Percentiles rank a stretch among this genome's conserved stretches.
Conservation (phyloP, 92 coral and sea anemone species). For the Umimayanthus kanabou region DNA sequence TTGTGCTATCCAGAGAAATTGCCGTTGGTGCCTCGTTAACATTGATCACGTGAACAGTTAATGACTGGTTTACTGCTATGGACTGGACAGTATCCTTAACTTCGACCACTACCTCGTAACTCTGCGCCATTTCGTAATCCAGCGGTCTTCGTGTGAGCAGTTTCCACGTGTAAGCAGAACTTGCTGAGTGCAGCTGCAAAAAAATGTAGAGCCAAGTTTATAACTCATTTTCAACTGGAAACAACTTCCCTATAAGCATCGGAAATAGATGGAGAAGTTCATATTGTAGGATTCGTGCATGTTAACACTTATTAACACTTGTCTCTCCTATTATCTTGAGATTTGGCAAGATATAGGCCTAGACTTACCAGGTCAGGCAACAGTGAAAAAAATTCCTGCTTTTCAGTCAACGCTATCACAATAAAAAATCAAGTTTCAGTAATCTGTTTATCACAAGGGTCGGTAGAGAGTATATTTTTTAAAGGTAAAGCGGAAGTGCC, state of each 20-base stretch:
- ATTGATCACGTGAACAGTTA: slow-evolving; percentile 65
- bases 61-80: slow-evolving; percentile 64
- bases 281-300: too few species aligned
- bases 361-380: too few species aligned
- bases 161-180: slow-evolving; percentile 54
- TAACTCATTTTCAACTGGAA: background rate
- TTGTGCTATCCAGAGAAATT: slow-evolving; percentile 44
- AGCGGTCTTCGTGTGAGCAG: slow-evolving; percentile 61
- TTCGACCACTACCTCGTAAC: slow-evolving; percentile 50
- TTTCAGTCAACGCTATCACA: too few species aligned
- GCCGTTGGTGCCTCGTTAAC: slow-evolving; percentile 71
- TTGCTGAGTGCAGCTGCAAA: slow-evolving; percentile 53
- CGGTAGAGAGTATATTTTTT: too few species aligned
- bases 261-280: too few species aligned
- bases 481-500: too few species aligned
- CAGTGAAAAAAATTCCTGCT: too few species aligned
- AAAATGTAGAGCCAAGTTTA: background rate
- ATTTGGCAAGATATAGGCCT: too few species aligned
- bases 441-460: too few species aligned
- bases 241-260: background rate
- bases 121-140: slow-evolving; percentile 59
- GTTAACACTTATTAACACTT: too few species aligned
- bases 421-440: too few species aligned
- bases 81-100: slow-evolving; percentile 48
- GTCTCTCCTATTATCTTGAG: background rate